These are phyloP conservation scores for Scomber colias DNA, from an alignment of 2,113 vertebrate genomes.

Conservation along the genomic window DNA sequence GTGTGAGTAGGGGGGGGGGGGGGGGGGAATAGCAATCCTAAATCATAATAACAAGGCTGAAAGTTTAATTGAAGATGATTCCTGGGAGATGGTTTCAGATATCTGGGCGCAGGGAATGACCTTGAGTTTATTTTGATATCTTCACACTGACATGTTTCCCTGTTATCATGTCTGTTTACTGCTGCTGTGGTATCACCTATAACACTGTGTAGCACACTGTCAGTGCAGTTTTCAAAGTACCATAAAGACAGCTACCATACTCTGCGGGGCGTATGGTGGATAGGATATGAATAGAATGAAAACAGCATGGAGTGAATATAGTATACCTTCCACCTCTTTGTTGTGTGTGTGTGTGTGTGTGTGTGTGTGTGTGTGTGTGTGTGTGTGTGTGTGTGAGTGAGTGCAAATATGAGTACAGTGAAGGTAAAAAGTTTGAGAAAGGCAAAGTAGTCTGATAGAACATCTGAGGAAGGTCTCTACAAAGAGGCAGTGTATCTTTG, in stretches of 20 bases:
- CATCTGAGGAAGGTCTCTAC: constrained; percentile 74
- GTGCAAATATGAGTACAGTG: constrained; percentile 9
- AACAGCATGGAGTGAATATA: constrained; percentile 50
- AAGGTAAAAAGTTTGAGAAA: constrained; percentile 68
- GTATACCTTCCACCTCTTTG: constrained; percentile 50
- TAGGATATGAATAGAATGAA: constrained; percentile 52
- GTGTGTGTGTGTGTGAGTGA: not conserved
- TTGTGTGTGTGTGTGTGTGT: constrained; percentile 31
- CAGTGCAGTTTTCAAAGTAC: constrained; percentile 47
- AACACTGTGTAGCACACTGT: constrained; percentile 38
- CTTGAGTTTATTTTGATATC: constrained; percentile 44
- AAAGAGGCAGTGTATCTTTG: constrained; percentile 76
- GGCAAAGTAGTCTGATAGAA: constrained; percentile 62
- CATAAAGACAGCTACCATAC: constrained; percentile 45
- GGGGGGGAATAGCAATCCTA: constrained; percentile 14
- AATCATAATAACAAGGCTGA: constrained; percentile 41
- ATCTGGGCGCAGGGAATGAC: constrained; percentile 13
- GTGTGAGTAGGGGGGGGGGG: constrained; percentile 10
- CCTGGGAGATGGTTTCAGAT: constrained; percentile 27
- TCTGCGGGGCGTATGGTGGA: constrained; percentile 51
- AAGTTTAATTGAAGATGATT: constrained; percentile 67
- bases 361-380: constrained; percentile 29
- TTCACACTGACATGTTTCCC: constrained; percentile 29
- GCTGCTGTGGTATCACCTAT: constrained; percentile 50
- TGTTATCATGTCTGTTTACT: constrained; percentile 15